Evolutionary conservation across 1,140 invertebrate genomes (phyloP), one percentile per base, ranked within the genome.

Genomic region (Heterodera carotae): DNA sequence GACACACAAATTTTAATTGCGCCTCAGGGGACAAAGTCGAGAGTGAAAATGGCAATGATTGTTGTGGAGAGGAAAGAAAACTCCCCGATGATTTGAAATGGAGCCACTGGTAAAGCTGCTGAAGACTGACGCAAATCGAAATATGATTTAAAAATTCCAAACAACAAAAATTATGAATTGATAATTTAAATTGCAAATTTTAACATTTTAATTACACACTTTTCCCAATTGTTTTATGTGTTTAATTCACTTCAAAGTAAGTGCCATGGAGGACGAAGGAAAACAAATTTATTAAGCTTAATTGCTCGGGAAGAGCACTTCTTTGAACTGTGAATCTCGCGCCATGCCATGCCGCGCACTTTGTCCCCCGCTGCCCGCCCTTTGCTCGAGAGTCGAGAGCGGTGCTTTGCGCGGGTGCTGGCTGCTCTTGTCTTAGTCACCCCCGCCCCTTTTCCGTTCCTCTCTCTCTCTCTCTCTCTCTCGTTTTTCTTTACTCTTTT

Each of bases 1-100:
- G 62, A 66, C 27, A 66, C 60, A 31, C 8, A 34, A 15, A 66
- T 15, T 66, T 66, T 66, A 66, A 66, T 66, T 66, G n/a, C 62
- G 62, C 62, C 62, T 34, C 62, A 6, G 25, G 62, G 62, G 33
- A 34, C 48, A 56, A 53, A 56, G 15, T 18, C 48, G 48, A 56
- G 33, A 66, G 62, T 34, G 62, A 34, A 29, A 66, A 66, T 29
- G 62, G 29, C 25, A 34, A 27, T 43, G 39, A 43, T 66, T 66
- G 15, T 31, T 66, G 62, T 25, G 29, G 62, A 4, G 29, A 22
- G 62, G 29, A 27, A 4, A 10, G 25, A 5, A 22, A 56, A 56
- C 18, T 56, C 48, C 48, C 48, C 22, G 62, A n/a, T 34, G 62
- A 66, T 12, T 29, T 62, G 60, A 22, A 31, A 31, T 15, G n/a